A percentile compares a stretch with the other conserved stretches of the same genome.
Evolutionary conservation across 2,888 invertebrate species (phyloP).

Genomic region (Hemithea aestivaria): DNA sequence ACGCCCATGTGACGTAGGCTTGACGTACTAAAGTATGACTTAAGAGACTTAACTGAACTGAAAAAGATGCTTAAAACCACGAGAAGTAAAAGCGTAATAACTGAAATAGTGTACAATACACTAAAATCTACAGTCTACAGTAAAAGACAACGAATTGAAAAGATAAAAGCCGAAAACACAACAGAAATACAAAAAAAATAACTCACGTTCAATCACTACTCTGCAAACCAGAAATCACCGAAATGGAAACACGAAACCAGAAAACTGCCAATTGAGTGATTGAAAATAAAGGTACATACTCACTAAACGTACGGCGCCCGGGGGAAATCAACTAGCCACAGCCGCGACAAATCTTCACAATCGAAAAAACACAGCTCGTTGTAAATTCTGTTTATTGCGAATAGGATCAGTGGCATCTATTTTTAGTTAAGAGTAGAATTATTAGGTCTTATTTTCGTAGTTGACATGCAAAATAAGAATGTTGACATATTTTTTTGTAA

Average conservation of each 20-base stretch:
- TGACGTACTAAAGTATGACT: too few relatives aligned
- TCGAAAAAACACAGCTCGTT: slow-evolving; percentile 47
- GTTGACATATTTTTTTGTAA: too few relatives aligned
- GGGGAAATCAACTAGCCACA: slow-evolving; percentile 54
- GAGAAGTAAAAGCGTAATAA: too few relatives aligned
- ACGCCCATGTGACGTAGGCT: too few relatives aligned
- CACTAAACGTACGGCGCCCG: slow-evolving; percentile 50
- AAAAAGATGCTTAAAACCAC: too few relatives aligned
- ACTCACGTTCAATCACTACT: background rate
- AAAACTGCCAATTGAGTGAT: slow-evolving; percentile 34
- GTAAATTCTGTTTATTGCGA: slow-evolving; percentile 60
- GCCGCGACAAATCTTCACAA: slow-evolving; percentile 55
- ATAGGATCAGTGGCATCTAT: slow-evolving; percentile 26
- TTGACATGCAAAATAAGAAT: too few relatives aligned
- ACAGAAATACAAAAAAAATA: too few relatives aligned
- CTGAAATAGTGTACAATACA: too few relatives aligned
- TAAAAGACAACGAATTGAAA: too few relatives aligned
- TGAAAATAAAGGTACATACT: slow-evolving; percentile 52
- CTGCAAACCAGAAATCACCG: slow-evolving; percentile 13
- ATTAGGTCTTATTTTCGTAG: background rate
- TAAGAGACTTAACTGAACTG: too few relatives aligned
- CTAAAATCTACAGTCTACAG: too few relatives aligned
- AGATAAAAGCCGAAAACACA: too few relatives aligned
- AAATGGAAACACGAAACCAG: slow-evolving; percentile 16
- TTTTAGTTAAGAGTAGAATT: slow-evolving; percentile 13